phyloP scores from a whole-genome alignment of 2,888 invertebrate genomes.

The Lomographa bimaculata region DNA sequence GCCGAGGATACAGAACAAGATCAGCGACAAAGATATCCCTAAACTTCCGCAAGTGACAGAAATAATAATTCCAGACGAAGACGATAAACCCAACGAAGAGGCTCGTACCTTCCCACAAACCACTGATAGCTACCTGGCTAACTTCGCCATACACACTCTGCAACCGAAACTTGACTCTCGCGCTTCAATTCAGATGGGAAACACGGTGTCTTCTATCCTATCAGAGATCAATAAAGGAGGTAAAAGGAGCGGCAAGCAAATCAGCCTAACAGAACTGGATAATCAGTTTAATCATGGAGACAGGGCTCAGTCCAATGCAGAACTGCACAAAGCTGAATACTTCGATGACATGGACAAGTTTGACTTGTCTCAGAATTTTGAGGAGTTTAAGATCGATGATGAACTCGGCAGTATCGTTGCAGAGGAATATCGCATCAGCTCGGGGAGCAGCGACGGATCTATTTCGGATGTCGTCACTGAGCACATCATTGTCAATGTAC shows the following conservation, averaged over 20 bases:
- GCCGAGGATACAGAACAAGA: conserved; percentile 73
- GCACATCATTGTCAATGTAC: conserved; percentile 59
- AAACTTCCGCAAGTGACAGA: conserved; percentile 90
- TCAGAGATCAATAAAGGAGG: conserved; percentile 83
- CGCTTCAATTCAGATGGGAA: conserved; percentile 84
- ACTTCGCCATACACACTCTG: conserved; percentile 68
- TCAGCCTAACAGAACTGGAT: conserved; percentile 72
- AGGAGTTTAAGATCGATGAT: conserved; percentile 91
- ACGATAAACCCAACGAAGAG: conserved; percentile 72
- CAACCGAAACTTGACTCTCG: conserved; percentile 77
- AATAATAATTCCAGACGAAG: conserved; percentile 88
- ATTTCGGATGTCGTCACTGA: conserved; percentile 72
- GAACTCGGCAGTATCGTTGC: conserved; percentile 82
- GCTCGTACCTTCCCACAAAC: conserved; percentile 60
- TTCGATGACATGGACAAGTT: conserved; percentile 84
- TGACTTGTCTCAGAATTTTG: conserved; percentile 90
- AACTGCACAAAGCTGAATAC: conserved; percentile 71
- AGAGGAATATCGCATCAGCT: conserved; percentile 80
- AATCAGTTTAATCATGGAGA: conserved; percentile 70
- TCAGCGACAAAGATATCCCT: conserved; percentile 86
- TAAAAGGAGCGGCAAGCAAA: conserved; percentile 70
- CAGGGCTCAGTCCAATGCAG: conserved; percentile 53
- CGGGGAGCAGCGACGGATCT: conserved; percentile 77
- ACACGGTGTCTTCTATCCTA: conserved; percentile 84
- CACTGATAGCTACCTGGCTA: conserved; percentile 64